phyloP scores from a whole-genome alignment of 2,888 invertebrate species.

The Melanchra persicariae region DNA sequence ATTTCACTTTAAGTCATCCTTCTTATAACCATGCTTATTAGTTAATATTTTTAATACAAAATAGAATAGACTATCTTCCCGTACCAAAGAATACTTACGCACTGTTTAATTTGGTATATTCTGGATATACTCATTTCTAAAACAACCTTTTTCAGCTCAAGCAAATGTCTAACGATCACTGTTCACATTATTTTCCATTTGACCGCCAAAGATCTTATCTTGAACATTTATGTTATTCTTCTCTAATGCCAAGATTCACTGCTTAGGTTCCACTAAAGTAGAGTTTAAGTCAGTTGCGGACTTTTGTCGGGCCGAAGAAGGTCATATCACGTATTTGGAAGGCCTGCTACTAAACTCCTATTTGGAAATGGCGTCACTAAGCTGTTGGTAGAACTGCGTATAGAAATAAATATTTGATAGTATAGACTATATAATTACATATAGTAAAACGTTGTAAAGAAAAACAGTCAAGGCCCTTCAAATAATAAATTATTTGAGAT shows the following conservation, averaged over 20 bases:
- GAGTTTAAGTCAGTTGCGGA: conserved; percentile 29
- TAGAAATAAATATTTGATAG: background rate
- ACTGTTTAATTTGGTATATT: no score
- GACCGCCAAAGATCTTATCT: conserved; percentile 35
- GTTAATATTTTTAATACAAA: no score
- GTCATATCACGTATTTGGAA: conserved; percentile 7
- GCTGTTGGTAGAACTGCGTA: background rate
- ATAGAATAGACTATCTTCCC: background rate
- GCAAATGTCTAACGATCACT: conserved; percentile 6
- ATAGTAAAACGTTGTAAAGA: no score
- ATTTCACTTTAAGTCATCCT: no score
- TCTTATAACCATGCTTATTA: no score
- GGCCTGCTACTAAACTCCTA: background rate
- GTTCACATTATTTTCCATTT: conserved; percentile 45
- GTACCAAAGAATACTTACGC: background rate
- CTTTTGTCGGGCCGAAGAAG: conserved; percentile 17
- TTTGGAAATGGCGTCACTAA: background rate
- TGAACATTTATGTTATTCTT: conserved; percentile 34
- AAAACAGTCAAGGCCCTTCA: no score
- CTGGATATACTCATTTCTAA: background rate
- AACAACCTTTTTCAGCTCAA: background rate
- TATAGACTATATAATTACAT: no score
- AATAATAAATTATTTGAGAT: no score
- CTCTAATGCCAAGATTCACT: conserved; percentile 51
- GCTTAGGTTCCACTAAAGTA: conserved; percentile 41